These are phyloP conservation scores for Lepidurus packardi DNA, from an alignment of 1,140 invertebrate species.

Conservation along the genomic window DNA sequence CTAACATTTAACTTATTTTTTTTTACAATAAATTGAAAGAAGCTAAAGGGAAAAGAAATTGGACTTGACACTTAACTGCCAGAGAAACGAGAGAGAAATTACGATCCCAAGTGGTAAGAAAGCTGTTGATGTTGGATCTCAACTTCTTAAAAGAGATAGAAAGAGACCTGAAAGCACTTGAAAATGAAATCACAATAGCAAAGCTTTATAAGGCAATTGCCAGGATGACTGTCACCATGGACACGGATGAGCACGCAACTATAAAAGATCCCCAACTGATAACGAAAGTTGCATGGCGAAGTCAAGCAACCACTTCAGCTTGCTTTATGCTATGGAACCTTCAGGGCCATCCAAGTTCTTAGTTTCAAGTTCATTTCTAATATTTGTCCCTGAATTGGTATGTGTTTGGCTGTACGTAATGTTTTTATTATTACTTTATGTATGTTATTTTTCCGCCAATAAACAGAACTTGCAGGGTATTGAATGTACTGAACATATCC, in stretches of 20 bases:
- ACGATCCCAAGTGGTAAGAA: neutral
- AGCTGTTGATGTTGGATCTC: neutral
- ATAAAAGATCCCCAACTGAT: neutral
- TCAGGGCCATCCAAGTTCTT: neutral
- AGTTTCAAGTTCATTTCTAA: neutral
- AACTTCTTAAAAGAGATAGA: neutral
- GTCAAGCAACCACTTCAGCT: neutral
- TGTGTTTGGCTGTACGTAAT: no score
- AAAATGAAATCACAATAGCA: neutral
- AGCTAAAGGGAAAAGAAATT: neutral
- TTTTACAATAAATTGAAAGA: neutral
- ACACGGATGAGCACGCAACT: neutral
- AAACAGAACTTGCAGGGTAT: no score
- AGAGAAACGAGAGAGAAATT: neutral
- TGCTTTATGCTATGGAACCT: neutral
- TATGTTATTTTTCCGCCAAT: no score
- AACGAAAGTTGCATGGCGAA: slow-evolving; percentile 14
- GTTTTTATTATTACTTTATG: no score
- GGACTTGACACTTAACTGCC: neutral
- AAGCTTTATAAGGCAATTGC: neutral
- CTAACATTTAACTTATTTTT: slow-evolving; percentile 12
- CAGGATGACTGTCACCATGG: slow-evolving; percentile 8
- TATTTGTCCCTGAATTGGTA: no score
- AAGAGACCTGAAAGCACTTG: slow-evolving; percentile 23
- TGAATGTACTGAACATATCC: no score